Evolutionary conservation across 2,113 vertebrate species (phyloP), one percentile per base, ranked within the genome.

Genomic region (Anser cygnoides): DNA sequence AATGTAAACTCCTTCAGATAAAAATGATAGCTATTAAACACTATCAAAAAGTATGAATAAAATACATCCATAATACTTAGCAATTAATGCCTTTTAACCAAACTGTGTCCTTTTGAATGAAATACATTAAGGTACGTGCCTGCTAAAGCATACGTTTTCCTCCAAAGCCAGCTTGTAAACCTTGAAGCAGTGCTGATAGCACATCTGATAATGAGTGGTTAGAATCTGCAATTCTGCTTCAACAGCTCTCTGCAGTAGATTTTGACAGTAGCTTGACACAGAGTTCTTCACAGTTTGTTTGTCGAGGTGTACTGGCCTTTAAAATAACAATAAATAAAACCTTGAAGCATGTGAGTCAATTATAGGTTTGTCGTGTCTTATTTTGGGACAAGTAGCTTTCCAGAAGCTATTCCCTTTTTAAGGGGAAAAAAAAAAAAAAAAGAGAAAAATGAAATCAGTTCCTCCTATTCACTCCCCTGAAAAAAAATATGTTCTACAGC

Each of bases 221-320:
- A 98, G 65, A 54, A 98, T 65, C 58, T 98, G 95, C 86, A 97
- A 25, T 77, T 98, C 98, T 3, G 98, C 98, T 31, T 92, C 93
- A 33, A 87, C 9, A 0, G 97, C 97, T 94, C 98, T 97, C 90
- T 97, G 95, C 70, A 95, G 67, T 2, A 81, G 28, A 3, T 79
- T 73, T 16, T 93, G 63, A 80, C 93, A 97, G 94, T 44, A 97
- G 41, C 46, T 11, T 3, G 93, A 82, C 3, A 73, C 39, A 67
- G n/a, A 46, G 54, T 70, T 72, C 90, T 74, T 89, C 82, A 55
- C 33, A 22, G 25, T 23, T 44, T 96, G 89, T 79, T 92, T 52
- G 39, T 23, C 65, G 70, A 85, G 33, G 2, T 74, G 85, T 39
- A 52, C 20, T 6, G 21, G 20, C 91, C 98, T 98, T 96, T 72